Percentiles rank a stretch among this genome's conserved stretches.
These are phyloP conservation scores for Nestor notabilis DNA, from an alignment of 2,113 vertebrate genomes.

Conservation along the genomic window DNA sequence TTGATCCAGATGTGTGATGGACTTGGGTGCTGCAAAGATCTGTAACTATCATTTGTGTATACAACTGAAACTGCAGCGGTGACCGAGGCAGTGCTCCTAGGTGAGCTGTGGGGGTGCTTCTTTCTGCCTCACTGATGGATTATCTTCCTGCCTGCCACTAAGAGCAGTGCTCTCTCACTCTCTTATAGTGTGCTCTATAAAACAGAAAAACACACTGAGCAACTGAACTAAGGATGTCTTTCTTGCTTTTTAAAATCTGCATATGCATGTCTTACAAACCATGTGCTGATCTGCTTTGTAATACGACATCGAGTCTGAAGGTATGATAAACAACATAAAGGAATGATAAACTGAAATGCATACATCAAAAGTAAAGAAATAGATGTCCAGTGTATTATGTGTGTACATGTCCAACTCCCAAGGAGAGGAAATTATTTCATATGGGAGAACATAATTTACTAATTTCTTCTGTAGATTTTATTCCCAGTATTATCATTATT, in stretches of 20 bases:
- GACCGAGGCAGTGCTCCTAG: not conserved
- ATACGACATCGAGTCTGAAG: not conserved
- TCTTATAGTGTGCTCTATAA: not conserved
- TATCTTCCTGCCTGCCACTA: not conserved
- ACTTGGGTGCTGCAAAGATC: not conserved
- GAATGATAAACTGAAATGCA: not conserved
- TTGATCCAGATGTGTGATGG: not conserved
- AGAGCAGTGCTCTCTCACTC: accelerated
- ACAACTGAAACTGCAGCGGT: accelerated
- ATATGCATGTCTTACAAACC: not conserved
- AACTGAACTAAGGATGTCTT: not conserved
- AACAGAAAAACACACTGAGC: not conserved
- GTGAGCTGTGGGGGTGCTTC: not conserved
- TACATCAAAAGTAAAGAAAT: not conserved
- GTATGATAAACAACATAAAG: not conserved
- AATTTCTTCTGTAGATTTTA: not conserved
- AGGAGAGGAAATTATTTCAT: not conserved
- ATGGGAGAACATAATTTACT: not conserved
- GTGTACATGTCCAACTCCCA: not conserved
- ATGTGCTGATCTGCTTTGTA: not conserved
- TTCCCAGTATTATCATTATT: not conserved
- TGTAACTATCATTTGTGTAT: not conserved
- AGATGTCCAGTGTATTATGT: not conserved
- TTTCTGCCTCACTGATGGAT: not conserved
- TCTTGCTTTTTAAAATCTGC: not conserved